phyloP scores from a whole-genome alignment of 2,113 vertebrate species.

The Phrynosoma platyrhinos region DNA sequence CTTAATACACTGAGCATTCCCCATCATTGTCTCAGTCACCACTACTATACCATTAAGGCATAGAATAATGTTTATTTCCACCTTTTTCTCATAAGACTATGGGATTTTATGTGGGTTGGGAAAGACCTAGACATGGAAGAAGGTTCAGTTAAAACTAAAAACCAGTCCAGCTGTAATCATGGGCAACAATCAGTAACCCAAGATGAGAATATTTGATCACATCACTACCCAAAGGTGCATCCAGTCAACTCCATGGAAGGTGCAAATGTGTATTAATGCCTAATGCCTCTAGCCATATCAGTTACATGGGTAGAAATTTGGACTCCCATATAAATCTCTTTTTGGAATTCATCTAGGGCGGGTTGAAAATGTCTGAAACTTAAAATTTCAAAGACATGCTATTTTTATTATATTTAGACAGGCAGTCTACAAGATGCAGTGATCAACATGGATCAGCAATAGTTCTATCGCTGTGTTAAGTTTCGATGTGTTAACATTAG shows the following conservation, averaged over 20 bases:
- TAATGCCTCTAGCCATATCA: not conserved
- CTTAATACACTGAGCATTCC: too few relatives aligned
- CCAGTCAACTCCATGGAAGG: not conserved
- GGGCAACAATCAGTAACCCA: not conserved
- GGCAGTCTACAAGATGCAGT: not conserved
- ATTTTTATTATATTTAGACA: not conserved
- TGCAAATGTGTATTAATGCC: not conserved
- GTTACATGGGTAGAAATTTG: not conserved
- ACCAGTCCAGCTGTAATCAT: not conserved
- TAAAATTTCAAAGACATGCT: not conserved
- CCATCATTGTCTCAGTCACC: too few relatives aligned
- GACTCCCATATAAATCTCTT: not conserved
- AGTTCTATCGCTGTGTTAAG: not conserved
- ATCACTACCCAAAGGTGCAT: not conserved
- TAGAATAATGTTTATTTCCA: too few relatives aligned
- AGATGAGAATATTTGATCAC: too few relatives aligned
- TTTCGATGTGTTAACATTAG: constrained; percentile 1
- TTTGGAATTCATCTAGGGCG: not conserved
- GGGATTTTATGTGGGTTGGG: not conserved
- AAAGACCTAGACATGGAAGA: not conserved
- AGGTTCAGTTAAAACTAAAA: not conserved
- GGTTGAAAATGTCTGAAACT: not conserved
- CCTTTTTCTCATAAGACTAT: not conserved
- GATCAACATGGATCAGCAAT: not conserved
- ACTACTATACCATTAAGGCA: too few relatives aligned